phyloP scores from a whole-genome alignment of 2,888 invertebrate genomes.

The Dimorphilus gyrociliatus region DNA sequence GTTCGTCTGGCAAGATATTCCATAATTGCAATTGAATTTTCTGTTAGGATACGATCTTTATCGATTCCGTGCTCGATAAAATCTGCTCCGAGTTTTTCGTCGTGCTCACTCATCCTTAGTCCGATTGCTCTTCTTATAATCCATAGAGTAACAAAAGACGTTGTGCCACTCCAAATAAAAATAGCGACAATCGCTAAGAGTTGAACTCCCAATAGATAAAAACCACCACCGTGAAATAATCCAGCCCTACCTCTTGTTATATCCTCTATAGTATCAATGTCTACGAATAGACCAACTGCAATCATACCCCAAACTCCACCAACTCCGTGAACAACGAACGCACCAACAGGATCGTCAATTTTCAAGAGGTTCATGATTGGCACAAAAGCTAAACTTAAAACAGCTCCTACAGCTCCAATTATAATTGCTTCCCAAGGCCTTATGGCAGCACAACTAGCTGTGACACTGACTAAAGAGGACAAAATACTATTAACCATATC shows the following conservation, averaged over 20 bases:
- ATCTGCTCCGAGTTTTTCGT: conserved; percentile 74
- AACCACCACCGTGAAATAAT: too few relatives aligned
- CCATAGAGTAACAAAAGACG: too few relatives aligned
- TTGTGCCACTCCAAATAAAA: too few relatives aligned
- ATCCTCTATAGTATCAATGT: too few relatives aligned
- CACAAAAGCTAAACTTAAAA: conserved; percentile 52
- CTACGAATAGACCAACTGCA: too few relatives aligned
- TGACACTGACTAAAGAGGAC: conserved; percentile 7
- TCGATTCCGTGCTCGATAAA: conserved; percentile 70
- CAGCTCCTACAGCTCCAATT: conserved; percentile 61
- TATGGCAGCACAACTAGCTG: conserved; percentile 45
- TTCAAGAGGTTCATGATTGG: conserved; percentile 59
- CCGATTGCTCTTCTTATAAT: too few relatives aligned
- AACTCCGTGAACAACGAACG: conserved; percentile 8
- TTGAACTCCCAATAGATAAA: too few relatives aligned
- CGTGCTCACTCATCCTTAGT: conserved; percentile 63
- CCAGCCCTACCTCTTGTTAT: too few relatives aligned
- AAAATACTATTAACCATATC: conserved; percentile 9
- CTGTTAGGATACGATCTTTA: too few relatives aligned
- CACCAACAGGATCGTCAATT: conserved; percentile 80
- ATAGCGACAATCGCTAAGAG: too few relatives aligned
- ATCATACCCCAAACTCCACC: conserved; percentile 4
- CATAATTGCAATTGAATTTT: too few relatives aligned
- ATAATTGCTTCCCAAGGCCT: conserved; percentile 68
- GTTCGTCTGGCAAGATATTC: too few relatives aligned